Evolutionary conservation across 2,113 vertebrate genomes (phyloP).

Genomic region (Halichoerus grypus): DNA sequence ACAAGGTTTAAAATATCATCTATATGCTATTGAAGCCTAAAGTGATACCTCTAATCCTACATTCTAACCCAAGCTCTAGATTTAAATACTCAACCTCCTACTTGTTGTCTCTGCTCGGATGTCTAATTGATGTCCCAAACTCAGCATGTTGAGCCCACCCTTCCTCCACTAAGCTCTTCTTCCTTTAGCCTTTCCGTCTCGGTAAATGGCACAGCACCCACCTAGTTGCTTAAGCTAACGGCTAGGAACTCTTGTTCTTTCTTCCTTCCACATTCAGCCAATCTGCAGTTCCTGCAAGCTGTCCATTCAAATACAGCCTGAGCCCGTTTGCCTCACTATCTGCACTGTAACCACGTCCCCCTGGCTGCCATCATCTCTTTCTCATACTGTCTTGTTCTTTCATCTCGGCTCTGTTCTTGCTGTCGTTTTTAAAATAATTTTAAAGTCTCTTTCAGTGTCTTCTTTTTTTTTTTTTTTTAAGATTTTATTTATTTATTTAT

Average conservation of each 20-base stretch:
- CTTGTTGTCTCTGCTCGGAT: not conserved
- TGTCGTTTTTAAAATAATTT: not conserved
- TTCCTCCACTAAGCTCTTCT: not conserved
- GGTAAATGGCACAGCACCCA: not conserved
- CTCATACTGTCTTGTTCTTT: not conserved
- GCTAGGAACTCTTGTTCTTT: not conserved
- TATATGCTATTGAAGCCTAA: not conserved
- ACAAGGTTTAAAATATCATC: not conserved
- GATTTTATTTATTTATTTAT: too few species aligned
- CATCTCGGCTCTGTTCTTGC: not conserved
- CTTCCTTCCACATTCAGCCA: rapidly evolving
- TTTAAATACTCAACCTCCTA: not conserved
- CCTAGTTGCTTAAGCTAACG: not conserved
- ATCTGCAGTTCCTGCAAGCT: not conserved
- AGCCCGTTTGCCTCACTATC: not conserved
- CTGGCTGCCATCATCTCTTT: not conserved
- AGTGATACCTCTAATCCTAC: not conserved
- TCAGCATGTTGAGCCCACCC: not conserved
- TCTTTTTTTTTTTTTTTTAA: too few species aligned
- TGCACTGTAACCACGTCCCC: not conserved
- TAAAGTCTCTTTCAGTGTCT: not conserved
- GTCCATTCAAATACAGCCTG: not conserved
- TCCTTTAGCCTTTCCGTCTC: not conserved
- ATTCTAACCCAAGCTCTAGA: not conserved
- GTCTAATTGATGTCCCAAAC: not conserved